Percentiles rank a stretch among this genome's conserved stretches.
Evolutionary conservation across 2,797 vertebrate species (phyloP).

Genomic region (Myoxocephalus aenaeus): DNA sequence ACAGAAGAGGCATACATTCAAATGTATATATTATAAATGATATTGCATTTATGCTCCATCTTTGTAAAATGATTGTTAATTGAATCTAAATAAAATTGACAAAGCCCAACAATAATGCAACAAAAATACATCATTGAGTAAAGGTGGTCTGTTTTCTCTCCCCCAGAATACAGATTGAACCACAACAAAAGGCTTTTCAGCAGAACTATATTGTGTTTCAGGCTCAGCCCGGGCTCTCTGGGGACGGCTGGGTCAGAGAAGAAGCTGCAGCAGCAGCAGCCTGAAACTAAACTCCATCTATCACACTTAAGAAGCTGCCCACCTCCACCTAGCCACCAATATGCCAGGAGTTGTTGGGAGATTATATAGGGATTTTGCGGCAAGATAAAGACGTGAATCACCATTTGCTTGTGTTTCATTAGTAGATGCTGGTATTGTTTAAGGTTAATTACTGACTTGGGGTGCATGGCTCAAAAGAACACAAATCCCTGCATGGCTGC

Average conservation of each 20-base stretch:
- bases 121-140: neutral
- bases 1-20: neutral
- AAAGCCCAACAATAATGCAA: constrained; percentile 15
- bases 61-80: constrained; percentile 19
- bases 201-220: constrained; percentile 65
- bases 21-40: neutral
- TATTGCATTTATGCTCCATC: neutral
- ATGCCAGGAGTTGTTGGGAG: constrained; percentile 58
- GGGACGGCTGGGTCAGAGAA: constrained; percentile 68
- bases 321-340: constrained; percentile 68
- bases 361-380: constrained; percentile 68
- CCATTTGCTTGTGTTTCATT: constrained; percentile 67
- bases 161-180: constrained; percentile 66
- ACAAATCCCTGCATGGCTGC: constrained; percentile 39
- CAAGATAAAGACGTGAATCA: constrained; percentile 65
- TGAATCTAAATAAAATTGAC: constrained; percentile 15
- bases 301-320: constrained; percentile 84
- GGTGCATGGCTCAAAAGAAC: constrained; percentile 53
- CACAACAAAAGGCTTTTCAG: constrained; percentile 74
- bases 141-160: constrained; percentile 22
- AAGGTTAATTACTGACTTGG: constrained; percentile 74
- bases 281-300: constrained; percentile 82
- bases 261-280: constrained; percentile 64
- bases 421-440: constrained; percentile 65
- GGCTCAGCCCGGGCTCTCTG: constrained; percentile 55